Conservation (phyloP, 2,797 vertebrate species). For the Mormyrops boulengeri region DNA sequence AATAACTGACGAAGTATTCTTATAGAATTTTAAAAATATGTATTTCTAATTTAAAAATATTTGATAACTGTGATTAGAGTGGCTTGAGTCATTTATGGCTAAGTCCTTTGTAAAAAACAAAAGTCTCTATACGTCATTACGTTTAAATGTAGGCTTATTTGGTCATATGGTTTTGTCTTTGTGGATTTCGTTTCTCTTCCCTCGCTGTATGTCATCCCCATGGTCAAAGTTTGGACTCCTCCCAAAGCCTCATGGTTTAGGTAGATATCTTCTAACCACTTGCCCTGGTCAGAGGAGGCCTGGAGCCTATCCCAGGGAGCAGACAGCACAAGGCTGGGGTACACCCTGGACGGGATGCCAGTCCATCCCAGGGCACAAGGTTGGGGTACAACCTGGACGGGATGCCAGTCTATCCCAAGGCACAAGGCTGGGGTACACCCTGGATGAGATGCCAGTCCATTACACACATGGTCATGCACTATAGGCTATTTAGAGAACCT, state of each 20-base stretch:
- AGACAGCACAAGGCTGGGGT: neutral
- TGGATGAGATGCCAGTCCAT: neutral
- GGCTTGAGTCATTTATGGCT: neutral
- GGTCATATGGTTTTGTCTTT: neutral
- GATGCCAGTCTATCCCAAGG: neutral
- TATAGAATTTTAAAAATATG: neutral
- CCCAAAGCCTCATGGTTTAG: neutral
- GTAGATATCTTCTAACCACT: neutral
- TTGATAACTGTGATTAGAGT: neutral
- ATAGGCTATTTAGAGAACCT: neutral
- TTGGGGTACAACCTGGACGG: neutral
- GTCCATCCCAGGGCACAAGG: too few relatives aligned
- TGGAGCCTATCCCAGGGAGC: neutral
- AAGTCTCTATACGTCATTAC: neutral
- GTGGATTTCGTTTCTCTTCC: neutral
- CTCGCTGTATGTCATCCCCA: neutral
- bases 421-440: neutral
- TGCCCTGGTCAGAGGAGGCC: neutral
- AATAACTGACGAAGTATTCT: neutral
- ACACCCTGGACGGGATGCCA: too few relatives aligned
- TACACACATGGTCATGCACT: neutral
- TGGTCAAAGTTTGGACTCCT: neutral
- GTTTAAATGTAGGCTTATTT: neutral
- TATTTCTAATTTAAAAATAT: neutral
- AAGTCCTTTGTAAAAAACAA: neutral